Evolutionary conservation across 2,113 vertebrate species (phyloP).

Genomic region (Lophura nycthemera): DNA sequence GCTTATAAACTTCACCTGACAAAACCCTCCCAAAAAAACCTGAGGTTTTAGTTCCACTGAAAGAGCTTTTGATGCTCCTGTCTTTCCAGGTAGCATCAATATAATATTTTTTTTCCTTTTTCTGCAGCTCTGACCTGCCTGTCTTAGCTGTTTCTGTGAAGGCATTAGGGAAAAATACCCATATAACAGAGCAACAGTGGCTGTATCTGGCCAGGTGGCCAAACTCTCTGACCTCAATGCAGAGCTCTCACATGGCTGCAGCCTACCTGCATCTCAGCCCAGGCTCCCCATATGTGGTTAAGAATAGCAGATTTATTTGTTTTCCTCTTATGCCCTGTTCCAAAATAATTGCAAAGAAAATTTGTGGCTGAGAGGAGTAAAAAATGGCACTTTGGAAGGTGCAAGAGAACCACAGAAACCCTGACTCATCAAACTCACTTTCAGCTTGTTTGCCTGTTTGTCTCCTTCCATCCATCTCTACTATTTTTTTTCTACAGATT

Average conservation of each 20-base stretch:
- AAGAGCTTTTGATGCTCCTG: not conserved
- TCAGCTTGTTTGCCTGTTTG: constrained; percentile 4
- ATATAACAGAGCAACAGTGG: not conserved
- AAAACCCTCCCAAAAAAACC: not conserved
- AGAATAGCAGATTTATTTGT: constrained; percentile 52
- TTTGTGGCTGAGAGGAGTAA: constrained; percentile 23
- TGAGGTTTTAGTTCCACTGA: not conserved
- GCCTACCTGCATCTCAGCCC: constrained; percentile 19
- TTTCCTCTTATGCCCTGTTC: not conserved
- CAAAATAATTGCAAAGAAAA: constrained; percentile 16
- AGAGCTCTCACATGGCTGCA: not conserved
- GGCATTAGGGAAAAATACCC: accelerated
- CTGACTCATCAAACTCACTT: constrained; percentile 49
- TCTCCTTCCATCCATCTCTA: accelerated
- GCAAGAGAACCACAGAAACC: constrained; percentile 51
- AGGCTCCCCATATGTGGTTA: not conserved
- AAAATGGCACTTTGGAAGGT: constrained; percentile 24
- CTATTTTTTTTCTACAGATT: not conserved
- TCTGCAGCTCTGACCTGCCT: not conserved
- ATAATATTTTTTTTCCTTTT: not conserved
- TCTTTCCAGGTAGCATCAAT: not conserved
- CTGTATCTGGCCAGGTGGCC: not conserved
- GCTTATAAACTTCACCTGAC: not conserved
- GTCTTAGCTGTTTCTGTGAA: not conserved
- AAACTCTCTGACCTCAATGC: not conserved